A percentile compares a stretch with the other conserved stretches of the same genome.
Evolutionary conservation across 2,797 vertebrate species (phyloP).

Genomic region (Ispidina picta): DNA sequence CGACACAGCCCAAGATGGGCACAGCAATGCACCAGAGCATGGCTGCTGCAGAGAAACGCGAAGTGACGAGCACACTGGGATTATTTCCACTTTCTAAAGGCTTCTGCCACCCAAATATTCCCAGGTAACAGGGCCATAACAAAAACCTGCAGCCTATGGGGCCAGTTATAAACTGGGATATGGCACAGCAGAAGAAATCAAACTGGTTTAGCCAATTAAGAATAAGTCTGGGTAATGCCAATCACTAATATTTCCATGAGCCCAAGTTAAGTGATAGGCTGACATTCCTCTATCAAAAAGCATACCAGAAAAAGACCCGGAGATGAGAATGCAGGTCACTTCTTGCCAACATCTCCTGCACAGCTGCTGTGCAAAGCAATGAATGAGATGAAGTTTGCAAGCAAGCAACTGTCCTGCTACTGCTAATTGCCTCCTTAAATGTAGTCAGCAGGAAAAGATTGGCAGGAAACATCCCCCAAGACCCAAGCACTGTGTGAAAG

Average conservation of each 20-base stretch:
- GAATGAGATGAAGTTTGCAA: neutral
- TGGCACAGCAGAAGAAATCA: neutral
- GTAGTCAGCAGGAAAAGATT: accelerated
- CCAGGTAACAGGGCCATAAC: neutral
- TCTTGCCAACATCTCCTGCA: neutral
- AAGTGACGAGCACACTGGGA: neutral
- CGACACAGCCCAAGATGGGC: accelerated
- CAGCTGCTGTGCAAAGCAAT: neutral
- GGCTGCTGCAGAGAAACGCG: neutral
- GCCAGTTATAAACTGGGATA: neutral
- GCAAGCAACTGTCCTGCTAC: neutral
- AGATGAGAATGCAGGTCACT: neutral
- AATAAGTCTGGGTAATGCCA: neutral
- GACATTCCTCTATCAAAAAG: neutral
- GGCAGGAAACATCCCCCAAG: neutral
- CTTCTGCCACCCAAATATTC: neutral
- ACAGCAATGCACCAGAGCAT: neutral
- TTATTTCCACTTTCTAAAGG: neutral
- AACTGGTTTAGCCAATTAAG: neutral
- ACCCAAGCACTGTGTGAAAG: neutral
- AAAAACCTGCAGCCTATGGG: neutral
- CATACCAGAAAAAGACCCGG: neutral
- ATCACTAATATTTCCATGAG: neutral
- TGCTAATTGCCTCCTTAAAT: neutral
- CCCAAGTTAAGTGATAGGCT: neutral